phyloP scores from a whole-genome alignment of 2,113 vertebrate species.

The Cariama cristata region DNA sequence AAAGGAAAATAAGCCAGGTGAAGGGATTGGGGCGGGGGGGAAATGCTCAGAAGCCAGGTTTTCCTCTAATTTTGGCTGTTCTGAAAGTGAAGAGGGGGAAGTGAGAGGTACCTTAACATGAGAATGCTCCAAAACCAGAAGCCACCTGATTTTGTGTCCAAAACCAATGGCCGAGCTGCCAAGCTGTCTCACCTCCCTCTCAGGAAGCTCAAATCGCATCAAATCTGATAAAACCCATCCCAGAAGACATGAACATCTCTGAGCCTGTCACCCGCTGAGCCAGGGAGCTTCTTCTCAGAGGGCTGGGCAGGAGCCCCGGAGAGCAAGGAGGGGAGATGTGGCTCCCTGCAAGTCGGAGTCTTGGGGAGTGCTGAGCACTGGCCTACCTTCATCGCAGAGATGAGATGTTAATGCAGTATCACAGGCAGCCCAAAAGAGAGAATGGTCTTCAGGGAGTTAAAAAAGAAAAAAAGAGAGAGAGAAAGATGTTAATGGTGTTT shows the following conservation, averaged over 20 bases:
- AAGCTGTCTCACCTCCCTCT: not conserved
- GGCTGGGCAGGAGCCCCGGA: not conserved
- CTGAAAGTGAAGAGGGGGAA: not conserved
- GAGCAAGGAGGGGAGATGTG: not conserved
- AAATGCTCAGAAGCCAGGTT: not conserved
- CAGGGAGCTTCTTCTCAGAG: not conserved
- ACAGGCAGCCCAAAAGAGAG: not conserved
- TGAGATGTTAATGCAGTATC: not conserved
- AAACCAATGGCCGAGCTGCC: not conserved
- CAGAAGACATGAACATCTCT: not conserved
- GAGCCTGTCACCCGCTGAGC: not conserved
- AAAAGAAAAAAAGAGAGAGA: not conserved
- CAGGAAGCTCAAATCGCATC: not conserved
- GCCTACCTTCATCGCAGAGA: not conserved
- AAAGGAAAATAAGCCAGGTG: not conserved
- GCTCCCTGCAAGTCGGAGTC: rapidly evolving
- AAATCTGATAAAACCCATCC: not conserved
- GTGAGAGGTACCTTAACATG: not conserved
- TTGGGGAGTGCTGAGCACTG: not conserved
- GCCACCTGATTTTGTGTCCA: not conserved
- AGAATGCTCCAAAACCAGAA: not conserved
- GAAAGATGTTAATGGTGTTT: conserved; percentile 28
- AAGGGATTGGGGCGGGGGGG: not conserved
- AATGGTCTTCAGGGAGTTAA: not conserved
- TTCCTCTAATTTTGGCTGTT: not conserved